Percentiles rank a stretch among this genome's conserved stretches.
Conservation (phyloP, 2,888 invertebrate species). For the Oscheius myriophilus region DNA sequence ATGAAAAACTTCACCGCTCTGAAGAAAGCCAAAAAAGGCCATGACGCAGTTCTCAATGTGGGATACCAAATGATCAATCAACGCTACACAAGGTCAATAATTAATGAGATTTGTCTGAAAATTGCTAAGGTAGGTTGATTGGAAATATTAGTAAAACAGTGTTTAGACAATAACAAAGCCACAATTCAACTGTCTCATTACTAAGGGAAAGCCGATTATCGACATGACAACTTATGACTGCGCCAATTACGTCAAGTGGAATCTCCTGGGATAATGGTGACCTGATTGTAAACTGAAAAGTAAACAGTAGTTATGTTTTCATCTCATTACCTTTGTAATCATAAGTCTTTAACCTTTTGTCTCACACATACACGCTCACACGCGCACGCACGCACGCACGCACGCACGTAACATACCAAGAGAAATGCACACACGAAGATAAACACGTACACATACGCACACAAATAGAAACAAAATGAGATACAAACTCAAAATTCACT, state of each 20-base stretch:
- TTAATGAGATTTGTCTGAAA: background rate
- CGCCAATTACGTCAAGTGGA: background rate
- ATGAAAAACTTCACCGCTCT: conserved; percentile 2
- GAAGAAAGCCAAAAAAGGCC: background rate
- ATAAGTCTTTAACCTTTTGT: too few relatives aligned
- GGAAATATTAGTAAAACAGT: too few relatives aligned
- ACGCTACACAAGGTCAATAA: background rate
- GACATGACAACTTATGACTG: conserved; percentile 4
- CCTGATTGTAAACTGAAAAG: too few relatives aligned
- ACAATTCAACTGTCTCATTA: background rate
- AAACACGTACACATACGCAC: too few relatives aligned
- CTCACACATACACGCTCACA: too few relatives aligned
- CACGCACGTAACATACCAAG: too few relatives aligned
- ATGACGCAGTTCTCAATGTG: background rate
- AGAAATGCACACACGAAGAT: too few relatives aligned
- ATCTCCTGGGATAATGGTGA: background rate
- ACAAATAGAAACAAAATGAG: too few relatives aligned
- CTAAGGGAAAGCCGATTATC: background rate
- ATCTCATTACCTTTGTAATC: too few relatives aligned
- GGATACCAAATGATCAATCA: conserved; percentile 4
- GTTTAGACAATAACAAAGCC: background rate
- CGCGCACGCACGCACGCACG: too few relatives aligned
- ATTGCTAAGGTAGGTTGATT: conserved; percentile 2
- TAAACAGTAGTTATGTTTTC: too few relatives aligned
- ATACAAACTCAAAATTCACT: too few relatives aligned